A percentile compares a stretch with the other conserved stretches of the same genome.
These are phyloP conservation scores for Callocephalon fimbriatum DNA, from an alignment of 2,113 vertebrate species.

Conservation along the genomic window DNA sequence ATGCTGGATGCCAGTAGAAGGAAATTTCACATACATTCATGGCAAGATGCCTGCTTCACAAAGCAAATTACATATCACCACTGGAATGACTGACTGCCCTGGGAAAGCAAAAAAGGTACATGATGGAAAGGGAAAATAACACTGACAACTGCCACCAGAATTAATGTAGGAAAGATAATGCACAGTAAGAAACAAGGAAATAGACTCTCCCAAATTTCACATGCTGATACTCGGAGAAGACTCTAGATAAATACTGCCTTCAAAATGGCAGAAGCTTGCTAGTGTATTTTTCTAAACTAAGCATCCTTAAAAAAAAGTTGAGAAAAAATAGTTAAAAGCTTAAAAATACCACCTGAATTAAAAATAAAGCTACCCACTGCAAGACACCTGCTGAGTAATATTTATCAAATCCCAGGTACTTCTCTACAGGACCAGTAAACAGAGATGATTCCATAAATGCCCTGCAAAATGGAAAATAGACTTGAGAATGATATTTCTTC, in stretches of 20 bases:
- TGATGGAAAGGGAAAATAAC: background rate
- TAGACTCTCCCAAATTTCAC: background rate
- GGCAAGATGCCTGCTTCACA: constrained; percentile 23
- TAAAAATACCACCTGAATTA: background rate
- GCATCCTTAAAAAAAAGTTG: background rate
- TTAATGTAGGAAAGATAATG: background rate
- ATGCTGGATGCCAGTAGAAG: background rate
- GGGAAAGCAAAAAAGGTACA: constrained; percentile 49
- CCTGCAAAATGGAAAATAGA: background rate
- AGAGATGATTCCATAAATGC: background rate
- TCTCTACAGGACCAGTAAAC: background rate
- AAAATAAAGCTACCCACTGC: background rate
- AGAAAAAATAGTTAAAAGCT: background rate
- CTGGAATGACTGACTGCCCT: constrained; percentile 22
- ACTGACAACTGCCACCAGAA: constrained; percentile 13
- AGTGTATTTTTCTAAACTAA: background rate
- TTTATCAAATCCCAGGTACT: background rate
- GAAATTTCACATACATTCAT: background rate
- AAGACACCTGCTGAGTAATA: background rate
- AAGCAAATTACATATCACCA: constrained; percentile 31
- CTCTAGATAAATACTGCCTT: background rate
- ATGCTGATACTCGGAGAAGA: background rate
- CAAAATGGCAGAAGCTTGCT: background rate
- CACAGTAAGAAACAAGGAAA: background rate
- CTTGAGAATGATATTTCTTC: background rate